Conservation (phyloP, 2,113 vertebrate genomes). For the Rhadina sibilatrix region DNA sequence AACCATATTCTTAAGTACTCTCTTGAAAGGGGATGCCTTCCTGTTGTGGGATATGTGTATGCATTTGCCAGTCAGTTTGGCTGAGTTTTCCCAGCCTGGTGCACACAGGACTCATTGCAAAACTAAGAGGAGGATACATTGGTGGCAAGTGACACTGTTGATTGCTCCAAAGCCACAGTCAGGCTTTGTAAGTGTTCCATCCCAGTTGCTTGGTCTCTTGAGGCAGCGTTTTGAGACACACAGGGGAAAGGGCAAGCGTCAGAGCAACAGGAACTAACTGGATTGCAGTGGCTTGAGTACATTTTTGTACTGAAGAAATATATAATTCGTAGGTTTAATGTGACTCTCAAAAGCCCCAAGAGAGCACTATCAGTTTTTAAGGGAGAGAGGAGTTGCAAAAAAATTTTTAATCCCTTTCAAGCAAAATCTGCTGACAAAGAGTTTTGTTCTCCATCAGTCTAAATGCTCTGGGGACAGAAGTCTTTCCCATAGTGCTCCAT, state of each 20-base stretch:
- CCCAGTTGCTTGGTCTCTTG: background rate
- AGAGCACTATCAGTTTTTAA: slow-evolving; percentile 9
- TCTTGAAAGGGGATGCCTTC: slow-evolving; percentile 2
- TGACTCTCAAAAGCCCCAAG: background rate
- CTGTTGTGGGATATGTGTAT: background rate
- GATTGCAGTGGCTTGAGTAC: background rate
- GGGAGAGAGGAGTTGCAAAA: background rate
- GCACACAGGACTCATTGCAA: background rate
- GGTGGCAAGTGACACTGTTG: background rate
- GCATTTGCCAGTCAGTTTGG: background rate
- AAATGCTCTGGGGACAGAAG: background rate
- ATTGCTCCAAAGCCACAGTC: background rate
- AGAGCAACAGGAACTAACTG: background rate
- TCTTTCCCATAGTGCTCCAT: background rate
- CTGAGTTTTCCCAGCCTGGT: background rate
- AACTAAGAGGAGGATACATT: background rate
- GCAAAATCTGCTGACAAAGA: slow-evolving; percentile 11
- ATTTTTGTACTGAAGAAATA: background rate
- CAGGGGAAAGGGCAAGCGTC: background rate
- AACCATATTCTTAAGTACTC: slow-evolving; percentile 16
- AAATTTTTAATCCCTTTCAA: background rate
- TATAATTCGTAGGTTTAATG: background rate
- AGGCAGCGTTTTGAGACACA: background rate
- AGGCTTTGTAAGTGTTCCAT: background rate
- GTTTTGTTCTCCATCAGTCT: background rate